Conservation (phyloP, 2,113 vertebrate species). For the Struthidea cinerea region DNA sequence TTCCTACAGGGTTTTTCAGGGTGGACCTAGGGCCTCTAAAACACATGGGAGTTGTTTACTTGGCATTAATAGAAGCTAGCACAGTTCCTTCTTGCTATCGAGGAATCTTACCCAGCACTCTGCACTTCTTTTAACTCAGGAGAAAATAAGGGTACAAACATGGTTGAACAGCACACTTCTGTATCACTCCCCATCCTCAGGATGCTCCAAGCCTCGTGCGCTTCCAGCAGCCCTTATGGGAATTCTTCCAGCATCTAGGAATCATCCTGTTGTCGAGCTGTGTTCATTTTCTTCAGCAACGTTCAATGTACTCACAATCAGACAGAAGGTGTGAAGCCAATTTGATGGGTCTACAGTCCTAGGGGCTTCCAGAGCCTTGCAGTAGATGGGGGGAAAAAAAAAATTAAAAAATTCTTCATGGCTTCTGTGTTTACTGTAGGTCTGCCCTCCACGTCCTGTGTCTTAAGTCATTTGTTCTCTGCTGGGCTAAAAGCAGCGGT, state of each 20-base stretch:
- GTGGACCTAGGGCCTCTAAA: not conserved
- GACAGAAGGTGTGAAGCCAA: not conserved
- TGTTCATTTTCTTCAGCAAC: not conserved
- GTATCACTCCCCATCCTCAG: constrained; percentile 2
- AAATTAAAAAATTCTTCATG: not conserved
- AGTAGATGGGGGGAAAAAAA: not conserved
- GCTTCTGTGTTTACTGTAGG: not conserved
- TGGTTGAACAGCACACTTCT: constrained; percentile 65
- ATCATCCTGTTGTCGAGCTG: not conserved
- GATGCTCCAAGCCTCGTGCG: constrained; percentile 3
- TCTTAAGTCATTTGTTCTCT: constrained; percentile 30
- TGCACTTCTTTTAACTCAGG: constrained; percentile 57
- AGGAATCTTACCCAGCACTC: constrained; percentile 8
- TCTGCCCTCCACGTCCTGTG: not conserved
- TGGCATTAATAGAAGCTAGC: not conserved
- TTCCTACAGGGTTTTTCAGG: not conserved
- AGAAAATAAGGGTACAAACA: constrained; percentile 56
- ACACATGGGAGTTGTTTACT: not conserved
- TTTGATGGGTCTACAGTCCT: not conserved
- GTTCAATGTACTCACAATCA: not conserved
- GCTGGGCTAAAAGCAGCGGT: constrained; percentile 45
- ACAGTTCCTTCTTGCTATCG: not conserved
- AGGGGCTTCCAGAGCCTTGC: not conserved
- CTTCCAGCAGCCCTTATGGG: constrained; percentile 33
- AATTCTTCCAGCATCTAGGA: constrained; percentile 16